phyloP scores from a whole-genome alignment of 2,113 vertebrate species.

The Penelope pileata region DNA sequence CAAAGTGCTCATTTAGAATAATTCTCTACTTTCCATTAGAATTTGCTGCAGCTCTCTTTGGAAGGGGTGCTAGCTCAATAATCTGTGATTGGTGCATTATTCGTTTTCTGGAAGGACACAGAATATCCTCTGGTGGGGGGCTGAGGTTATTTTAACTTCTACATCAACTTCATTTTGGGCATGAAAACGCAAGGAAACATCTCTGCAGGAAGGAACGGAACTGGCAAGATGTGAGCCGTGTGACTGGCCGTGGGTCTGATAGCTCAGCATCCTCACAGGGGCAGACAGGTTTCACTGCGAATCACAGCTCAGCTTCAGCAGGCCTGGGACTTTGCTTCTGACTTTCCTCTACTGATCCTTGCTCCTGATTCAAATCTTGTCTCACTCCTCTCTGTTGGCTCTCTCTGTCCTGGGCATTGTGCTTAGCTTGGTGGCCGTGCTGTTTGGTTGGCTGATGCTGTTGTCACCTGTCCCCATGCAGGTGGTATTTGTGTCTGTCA shows the following conservation, averaged over 20 bases:
- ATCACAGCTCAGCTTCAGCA: neutral
- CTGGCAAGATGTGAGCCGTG: neutral
- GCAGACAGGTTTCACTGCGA: neutral
- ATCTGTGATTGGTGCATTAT: neutral
- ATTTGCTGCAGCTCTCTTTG: neutral
- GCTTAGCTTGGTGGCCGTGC: neutral
- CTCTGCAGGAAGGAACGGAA: neutral
- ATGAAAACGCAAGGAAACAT: neutral
- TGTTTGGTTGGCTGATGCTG: neutral
- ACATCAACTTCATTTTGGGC: neutral
- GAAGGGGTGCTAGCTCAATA: neutral
- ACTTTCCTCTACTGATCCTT: neutral
- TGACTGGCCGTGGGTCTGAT: neutral
- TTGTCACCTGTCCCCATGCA: fast-evolving
- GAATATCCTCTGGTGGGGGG: neutral
- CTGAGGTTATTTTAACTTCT: neutral
- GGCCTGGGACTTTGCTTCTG: fast-evolving
- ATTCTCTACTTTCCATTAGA: neutral
- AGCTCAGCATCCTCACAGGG: neutral
- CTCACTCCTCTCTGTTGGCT: neutral
- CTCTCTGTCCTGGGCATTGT: neutral
- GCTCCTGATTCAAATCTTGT: neutral
- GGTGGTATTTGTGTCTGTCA: neutral
- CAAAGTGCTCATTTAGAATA: neutral
- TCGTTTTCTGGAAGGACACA: neutral